Conservation (phyloP, 2,888 invertebrate genomes). For the Lucinisca nassula region DNA sequence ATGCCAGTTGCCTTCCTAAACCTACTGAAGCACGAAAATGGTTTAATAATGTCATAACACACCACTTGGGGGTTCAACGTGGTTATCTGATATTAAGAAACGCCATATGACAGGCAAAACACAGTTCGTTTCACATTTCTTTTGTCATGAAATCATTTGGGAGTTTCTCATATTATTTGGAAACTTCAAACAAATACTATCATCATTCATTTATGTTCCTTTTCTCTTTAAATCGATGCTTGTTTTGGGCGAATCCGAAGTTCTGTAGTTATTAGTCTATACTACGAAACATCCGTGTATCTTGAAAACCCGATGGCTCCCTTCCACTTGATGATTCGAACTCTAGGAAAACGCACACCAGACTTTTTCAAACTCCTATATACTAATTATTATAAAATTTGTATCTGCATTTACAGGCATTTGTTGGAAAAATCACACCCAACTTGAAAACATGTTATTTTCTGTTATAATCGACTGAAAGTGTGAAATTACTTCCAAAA, state of each 20-base stretch:
- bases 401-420: too few species aligned
- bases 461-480: too few species aligned
- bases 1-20: not conserved
- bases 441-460: too few species aligned
- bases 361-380: too few species aligned
- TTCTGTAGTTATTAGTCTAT: too few species aligned
- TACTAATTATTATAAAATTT: too few species aligned
- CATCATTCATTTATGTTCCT: not conserved
- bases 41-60: constrained; percentile 10
- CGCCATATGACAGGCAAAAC: constrained; percentile 6
- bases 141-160: not conserved
- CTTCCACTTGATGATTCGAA: too few species aligned
- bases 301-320: too few species aligned
- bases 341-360: too few species aligned
- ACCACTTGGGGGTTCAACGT: not conserved
- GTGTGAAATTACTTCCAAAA: too few species aligned
- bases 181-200: not conserved
- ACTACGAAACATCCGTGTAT: too few species aligned
- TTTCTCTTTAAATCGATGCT: not conserved
- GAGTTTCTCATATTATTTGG: not conserved
- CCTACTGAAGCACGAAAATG: not conserved
- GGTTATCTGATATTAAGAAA: not conserved
- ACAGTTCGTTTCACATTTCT: not conserved
- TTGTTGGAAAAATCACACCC: too few species aligned
- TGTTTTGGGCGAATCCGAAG: not conserved